These are phyloP conservation scores for Vimba vimba DNA, from an alignment of 2,113 vertebrate genomes.

Conservation along the genomic window DNA sequence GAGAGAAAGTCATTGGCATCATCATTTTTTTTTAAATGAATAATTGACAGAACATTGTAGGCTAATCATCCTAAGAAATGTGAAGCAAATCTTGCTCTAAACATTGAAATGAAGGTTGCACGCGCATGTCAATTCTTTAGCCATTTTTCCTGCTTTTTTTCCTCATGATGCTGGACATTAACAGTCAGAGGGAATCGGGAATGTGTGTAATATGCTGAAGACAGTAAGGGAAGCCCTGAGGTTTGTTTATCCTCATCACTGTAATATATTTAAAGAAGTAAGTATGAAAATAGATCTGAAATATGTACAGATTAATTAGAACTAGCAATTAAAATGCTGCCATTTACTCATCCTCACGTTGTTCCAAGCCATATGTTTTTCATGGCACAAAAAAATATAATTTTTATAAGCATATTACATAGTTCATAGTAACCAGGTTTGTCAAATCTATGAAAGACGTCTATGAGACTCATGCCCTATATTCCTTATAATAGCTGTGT, in stretches of 20 bases:
- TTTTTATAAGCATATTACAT: not conserved
- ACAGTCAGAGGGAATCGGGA: not conserved
- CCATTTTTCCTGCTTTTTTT: not conserved
- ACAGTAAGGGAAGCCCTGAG: not conserved
- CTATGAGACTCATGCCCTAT: too few relatives aligned
- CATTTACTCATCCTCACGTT: not conserved
- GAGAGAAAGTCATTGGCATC: not conserved
- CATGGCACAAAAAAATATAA: not conserved
- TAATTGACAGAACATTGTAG: not conserved
- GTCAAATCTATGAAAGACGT: not conserved
- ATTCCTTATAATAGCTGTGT: not conserved
- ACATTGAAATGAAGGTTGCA: not conserved
- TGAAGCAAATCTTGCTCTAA: not conserved
- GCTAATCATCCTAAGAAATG: not conserved
- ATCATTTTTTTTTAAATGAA: not conserved
- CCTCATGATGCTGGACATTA: not conserved
- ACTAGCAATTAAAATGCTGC: not conserved
- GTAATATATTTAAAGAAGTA: not conserved
- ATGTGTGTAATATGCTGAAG: not conserved
- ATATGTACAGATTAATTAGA: not conserved
- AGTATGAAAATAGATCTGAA: not conserved
- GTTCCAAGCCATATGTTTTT: not conserved
- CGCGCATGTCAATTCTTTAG: not conserved
- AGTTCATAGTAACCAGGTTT: not conserved
- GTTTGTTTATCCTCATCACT: conserved; percentile 24